These are phyloP conservation scores for Dioctria linearis DNA, from an alignment of 2,888 invertebrate genomes.

Conservation along the genomic window DNA sequence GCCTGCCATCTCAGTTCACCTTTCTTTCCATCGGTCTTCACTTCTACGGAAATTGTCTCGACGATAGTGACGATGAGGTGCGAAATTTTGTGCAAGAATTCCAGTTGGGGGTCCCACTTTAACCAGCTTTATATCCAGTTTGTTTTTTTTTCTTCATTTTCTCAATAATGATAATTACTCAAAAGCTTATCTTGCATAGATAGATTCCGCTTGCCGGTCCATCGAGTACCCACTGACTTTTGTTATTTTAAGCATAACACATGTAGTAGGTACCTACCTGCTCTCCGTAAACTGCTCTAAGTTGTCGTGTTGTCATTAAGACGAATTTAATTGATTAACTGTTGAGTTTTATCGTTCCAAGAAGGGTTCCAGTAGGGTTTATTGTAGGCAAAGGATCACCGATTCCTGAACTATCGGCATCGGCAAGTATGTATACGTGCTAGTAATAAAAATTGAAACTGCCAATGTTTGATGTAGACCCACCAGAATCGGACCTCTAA, in stretches of 20 bases:
- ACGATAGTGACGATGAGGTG: constrained; percentile 12
- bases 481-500: constrained; percentile 35
- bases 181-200: no score
- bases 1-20: background rate
- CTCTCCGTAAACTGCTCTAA: no score
- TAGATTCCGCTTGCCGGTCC: no score
- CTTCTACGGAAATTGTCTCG: constrained; percentile 18
- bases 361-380: background rate
- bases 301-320: constrained; percentile 34
- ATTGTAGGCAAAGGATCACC: background rate
- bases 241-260: no score
- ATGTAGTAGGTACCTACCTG: no score
- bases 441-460: constrained; percentile 7
- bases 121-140: background rate
- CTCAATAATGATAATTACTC: no score
- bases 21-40: background rate
- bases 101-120: background rate
- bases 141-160: no score
- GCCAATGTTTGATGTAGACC: constrained; percentile 16
- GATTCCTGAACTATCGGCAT: background rate
- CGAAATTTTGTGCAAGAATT: constrained; percentile 42
- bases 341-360: constrained; percentile 26
- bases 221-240: no score
- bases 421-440: background rate
- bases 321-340: constrained; percentile 48